Evolutionary conservation across 2,888 invertebrate genomes (phyloP), one percentile per base, ranked within the genome.

Genomic region (Eristalis arbustorum): DNA sequence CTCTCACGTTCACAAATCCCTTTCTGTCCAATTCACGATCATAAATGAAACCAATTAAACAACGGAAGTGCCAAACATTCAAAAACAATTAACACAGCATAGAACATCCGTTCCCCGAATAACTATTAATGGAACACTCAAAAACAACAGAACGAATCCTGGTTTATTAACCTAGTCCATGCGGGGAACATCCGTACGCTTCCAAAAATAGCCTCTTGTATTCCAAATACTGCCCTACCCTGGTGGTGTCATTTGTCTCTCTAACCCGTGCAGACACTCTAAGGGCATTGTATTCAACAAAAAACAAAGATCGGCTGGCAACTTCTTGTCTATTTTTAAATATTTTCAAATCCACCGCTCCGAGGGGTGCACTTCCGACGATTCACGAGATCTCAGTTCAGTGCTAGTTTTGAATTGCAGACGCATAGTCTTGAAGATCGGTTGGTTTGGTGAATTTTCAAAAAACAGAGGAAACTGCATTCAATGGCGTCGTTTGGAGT

Each of bases 401-500:
- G n/a, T 73, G 56, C 25, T 74, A 62, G 73, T 62, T 69, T 56
- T 66, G 22, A 34, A 14, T 56, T 59, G 71, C 31, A 49, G 49
- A n/a, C 59, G 62, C 57, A 64, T 61, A 25, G 40, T 18, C 37
- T 81, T 25, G 1, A 11, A 71, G 22, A 40, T 59, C 42, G 8
- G 42, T 34, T 18, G 37, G 6, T 34, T 13, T 1, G 0, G 1
- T 13, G 8, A 49, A 57, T 61, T 40, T 40, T n/a, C 22, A 28
- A 31, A 23, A 10, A 25, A n/a, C n/a, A n/a, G n/a, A n/a, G n/a
- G 25, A 31, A 8, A 5, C 1, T 31, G 31, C 31, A 31, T 61
- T 2, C n/a, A 18, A 91, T 91, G 91, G 89, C 91, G 66, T 89
- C 92, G 1, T 91, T 92, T 76, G 92, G 92, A 25, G 89, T 91